Evolutionary conservation across 2,888 invertebrate genomes (phyloP), one percentile per base, ranked within the genome.

Genomic region (Eubasilissa splendida): DNA sequence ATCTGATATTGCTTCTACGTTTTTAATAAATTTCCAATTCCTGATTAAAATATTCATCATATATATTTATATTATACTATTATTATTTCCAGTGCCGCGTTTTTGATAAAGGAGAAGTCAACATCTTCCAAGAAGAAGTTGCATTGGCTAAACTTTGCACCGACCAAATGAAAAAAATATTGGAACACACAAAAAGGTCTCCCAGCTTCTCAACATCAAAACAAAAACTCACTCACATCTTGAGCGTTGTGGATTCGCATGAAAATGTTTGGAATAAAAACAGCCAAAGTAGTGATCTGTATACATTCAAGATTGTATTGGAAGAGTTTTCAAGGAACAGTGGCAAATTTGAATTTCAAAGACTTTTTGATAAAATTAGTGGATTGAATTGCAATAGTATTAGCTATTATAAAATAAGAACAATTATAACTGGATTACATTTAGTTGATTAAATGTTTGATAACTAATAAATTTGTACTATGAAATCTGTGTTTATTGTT

Each of bases 31-130:
- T 22, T 22, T 22, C 1, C 22, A 22, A 22, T 22, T 22, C 22
- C 22, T 22, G 22, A 22, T 22, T 22, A 22, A 22, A 22, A 22
- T 22, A 22, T 22, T 22, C 1, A 22, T 22, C 22, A 42, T 42
- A 42, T 42, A 42, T 42, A 42, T 42, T 42, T 42, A 42, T 42
- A 42, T 42, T 63, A 22, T n/a, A 54, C 14, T 82, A 31, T 87
- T 76, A 14, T 56, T 84, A 79, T 81, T 87, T 88, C 66, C 88
- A 92, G 90, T 90, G 90, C 71, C 88, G 92, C 85, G 91, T 93
- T 0, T 94, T 94, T 86, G 93, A 94, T 84, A 91, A 92, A 85
- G 93, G 92, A 82, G 93, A 93, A 85, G 88, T 90, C 81, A 94
- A 93, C 85, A 88, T 90, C 63, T 92, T 89, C 85, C 87, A 91